Evolutionary conservation across 2,888 invertebrate genomes (phyloP), one percentile per base, ranked within the genome.

Genomic region (Acholoe squamosa): DNA sequence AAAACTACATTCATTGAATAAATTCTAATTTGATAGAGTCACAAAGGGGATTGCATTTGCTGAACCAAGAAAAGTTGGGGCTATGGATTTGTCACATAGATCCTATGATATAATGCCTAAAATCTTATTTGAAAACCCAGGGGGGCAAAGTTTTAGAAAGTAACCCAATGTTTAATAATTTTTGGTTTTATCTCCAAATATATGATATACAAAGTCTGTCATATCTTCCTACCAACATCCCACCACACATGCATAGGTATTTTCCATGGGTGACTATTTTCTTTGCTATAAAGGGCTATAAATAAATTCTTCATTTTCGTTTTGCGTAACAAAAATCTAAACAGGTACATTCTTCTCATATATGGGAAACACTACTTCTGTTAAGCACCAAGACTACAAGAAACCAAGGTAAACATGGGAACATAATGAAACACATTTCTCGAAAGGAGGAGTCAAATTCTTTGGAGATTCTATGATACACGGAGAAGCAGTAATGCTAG

Each of bases 321-420:
- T n/a, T 61, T 19, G 61, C 25, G 31, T 14, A 71, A n/a, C n/a
- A n/a, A 25, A 71, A 25, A 0, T 71, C 71, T 71, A 25, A 71
- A 71, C 28, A 71, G 19, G 14, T 61, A 43, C 43, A n/a, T 71
- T 25, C 71, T 28, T 43, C 14, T 71, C 28, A 28, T 71, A 71
- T 25, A 28, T 14, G 5, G 71, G 71, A 71, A 71, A n/a, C 25
- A 71, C 71, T 28, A 71, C 31, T 71, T 61, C 61, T n/a, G n/a
- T 71, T 71, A 71, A 71, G 71, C 71, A 71, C 71, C 71, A 25
- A 71, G 71, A 71, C 71, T 71, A 25, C 71, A 28, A 14, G 61
- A 71, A 71, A 71, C 71, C 25, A 14, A 25, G 71, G 25, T 71
- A 61, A 61, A 61, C 61, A 61, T 61, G 22, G 19, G 61, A 61